Base-by-base conservation (phyloP, 2,888 invertebrate species). In the Strigamia maritima region DNA sequence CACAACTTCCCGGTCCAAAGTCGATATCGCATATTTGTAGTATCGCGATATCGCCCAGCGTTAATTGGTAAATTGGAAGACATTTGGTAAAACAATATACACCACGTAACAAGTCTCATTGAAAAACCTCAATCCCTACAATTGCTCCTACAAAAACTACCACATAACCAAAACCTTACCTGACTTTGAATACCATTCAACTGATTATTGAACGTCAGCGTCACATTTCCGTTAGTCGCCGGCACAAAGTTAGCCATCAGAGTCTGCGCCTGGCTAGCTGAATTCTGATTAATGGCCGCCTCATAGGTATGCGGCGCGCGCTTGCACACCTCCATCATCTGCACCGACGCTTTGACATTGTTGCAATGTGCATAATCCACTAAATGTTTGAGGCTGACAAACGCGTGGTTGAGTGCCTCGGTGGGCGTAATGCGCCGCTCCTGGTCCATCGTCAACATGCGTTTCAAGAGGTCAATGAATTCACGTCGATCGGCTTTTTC, bases 391-490 rank as follows among this genome's bases (percentile, higher is more conserved):
- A 98, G 89, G 49, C 94, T 93, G 70, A 97, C 96, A 87, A 98
- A 98, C 60, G 95, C 93, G 88, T 98, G 98, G 87, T 95, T 95
- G 83, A 98, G 86, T 14, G 98, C 98, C 87, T 97, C 97, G 54
- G 94, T 95, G 0, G 99, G 99, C 24, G 94, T 95, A 84, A 98
- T 94, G 78, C 99, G 90, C 79, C 97, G 89, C 86, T 98, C 98
- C 91, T 95, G 88, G 89, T 99, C 98, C 91, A 99, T 94, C 19
- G 97, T 97, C 79, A 99, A 90, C 99, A 99, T 99, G 84, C 95
- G 90, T 88, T 98, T 98, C 78, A 99, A 89, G 83, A 99, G 90
- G 88, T 98, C 98, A 83, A 99, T 98, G 85, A 99, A 99, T 87
- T 99, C 98, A 83, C 95, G 90, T 81, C 98, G 90, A 87, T 99